Base-by-base conservation (phyloP, 2,888 invertebrate genomes). In the Hypolimnas misippus region DNA sequence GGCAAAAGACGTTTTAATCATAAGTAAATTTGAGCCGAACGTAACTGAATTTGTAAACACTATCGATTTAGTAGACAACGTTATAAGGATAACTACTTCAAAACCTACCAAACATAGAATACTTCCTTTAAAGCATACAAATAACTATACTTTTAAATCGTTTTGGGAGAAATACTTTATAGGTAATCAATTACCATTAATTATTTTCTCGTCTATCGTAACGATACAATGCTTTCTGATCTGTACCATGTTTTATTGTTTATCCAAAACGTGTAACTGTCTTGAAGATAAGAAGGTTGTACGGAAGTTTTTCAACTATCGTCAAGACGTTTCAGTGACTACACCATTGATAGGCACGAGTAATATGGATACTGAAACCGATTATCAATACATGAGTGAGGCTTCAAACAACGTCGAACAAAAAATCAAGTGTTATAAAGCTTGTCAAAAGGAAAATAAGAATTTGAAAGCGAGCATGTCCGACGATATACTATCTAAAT, bases 401-500 rank as follows among this genome's bases (percentile, higher is more conserved):
- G 81, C 84, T 0, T 83, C 84, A 0, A 73, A 83, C 0, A 75
- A 85, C 38, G 72, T 81, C 0, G 83, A 87, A 42, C 84, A 82
- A 31, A 87, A 81, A 65, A 84, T 87, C 1, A 83, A 81, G 73
- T 86, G 86, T 58, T 91, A 91, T 60, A 87, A 89, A 68, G 83
- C 91, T 0, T 88, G 87, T 40, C 85, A 86, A 40, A 86, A 85
- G 52, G 81, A 86, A 35, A 74, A 75, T 38, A 73, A 77, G 8
- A 77, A 78, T 8, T 64, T 75, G 0, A 85, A 86, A 69, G 67
- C 78, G 1, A 82, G 85, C 57, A 77, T 89, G 76, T 89, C 91
- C 0, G 91, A 92, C 61, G 91, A 91, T 69, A 89, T 91, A 14
- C 63, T 92, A 40, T 80, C 86, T 0, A 92, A 91, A 77, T 91